Percentiles rank a stretch among this genome's conserved stretches.
Conservation (phyloP, 2,797 vertebrate species). For the Lutra lutra region DNA sequence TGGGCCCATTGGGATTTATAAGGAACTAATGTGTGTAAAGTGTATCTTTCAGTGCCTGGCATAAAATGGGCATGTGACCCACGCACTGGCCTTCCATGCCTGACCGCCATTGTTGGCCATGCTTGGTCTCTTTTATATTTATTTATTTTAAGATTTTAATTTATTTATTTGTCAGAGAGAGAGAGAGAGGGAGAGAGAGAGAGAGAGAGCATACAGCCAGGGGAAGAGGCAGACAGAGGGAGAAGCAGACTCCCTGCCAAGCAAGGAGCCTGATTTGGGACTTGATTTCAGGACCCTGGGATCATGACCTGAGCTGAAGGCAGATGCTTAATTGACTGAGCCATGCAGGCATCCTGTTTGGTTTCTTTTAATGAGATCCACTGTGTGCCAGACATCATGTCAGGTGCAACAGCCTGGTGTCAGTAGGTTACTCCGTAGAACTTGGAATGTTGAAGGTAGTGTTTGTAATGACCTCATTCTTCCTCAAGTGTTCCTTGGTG, state of each 20-base stretch:
- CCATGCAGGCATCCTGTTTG: not conserved
- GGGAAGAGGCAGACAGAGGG: too few relatives aligned
- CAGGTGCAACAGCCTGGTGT: not conserved
- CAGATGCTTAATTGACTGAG: too few relatives aligned
- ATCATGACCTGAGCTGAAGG: too few relatives aligned
- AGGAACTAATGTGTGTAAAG: not conserved
- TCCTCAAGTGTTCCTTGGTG: not conserved
- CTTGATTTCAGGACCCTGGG: too few relatives aligned
- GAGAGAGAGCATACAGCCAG: too few relatives aligned
- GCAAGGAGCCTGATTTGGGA: too few relatives aligned
- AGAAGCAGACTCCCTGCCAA: too few relatives aligned
- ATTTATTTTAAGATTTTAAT: too few relatives aligned
- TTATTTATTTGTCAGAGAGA: too few relatives aligned
- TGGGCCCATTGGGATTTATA: not conserved
- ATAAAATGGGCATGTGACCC: not conserved
- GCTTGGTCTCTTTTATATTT: not conserved
- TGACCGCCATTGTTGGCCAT: not conserved
- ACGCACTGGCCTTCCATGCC: not conserved
- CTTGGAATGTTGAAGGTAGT: not conserved
- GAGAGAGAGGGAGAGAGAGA: too few relatives aligned
- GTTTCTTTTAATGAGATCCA: conserved; percentile 1
- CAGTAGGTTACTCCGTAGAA: not conserved
- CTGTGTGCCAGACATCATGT: not conserved
- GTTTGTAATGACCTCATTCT: not conserved
- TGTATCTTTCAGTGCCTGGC: not conserved